Conservation (phyloP, 2,113 vertebrate genomes). For the Peromyscus californicus region DNA sequence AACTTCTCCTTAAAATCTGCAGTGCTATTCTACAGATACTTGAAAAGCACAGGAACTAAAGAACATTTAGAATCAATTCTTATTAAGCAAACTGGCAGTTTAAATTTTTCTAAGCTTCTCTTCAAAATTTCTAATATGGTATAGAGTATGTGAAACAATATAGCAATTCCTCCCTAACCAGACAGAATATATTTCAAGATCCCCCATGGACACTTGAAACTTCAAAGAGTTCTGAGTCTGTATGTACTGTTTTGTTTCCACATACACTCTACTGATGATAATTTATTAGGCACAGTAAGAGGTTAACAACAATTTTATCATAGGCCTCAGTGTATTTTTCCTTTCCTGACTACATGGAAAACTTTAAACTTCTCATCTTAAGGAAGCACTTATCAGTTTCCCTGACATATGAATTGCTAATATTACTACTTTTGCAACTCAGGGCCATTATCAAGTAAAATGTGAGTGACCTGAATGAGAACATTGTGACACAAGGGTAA, state of each 20-base stretch:
- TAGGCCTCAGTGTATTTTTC: not conserved
- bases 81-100: conserved; percentile 37
- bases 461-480: not conserved
- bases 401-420: not conserved
- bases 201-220: not conserved
- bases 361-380: not conserved
- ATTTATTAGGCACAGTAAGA: not conserved
- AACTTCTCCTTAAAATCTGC: not conserved
- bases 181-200: not conserved
- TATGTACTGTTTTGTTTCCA: not conserved
- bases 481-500: not conserved
- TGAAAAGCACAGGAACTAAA: not conserved
- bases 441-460: not conserved
- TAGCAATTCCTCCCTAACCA: not conserved
- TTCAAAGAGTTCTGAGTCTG: not conserved
- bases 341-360: not conserved
- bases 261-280: not conserved
- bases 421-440: not conserved
- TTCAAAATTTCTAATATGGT: conserved; percentile 24
- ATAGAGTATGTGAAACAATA: conserved; percentile 36
- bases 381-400: not conserved
- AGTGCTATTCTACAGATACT: not conserved
- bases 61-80: not conserved
- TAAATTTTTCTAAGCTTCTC: not conserved
- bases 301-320: not conserved